Conservation (phyloP, 2,797 vertebrate genomes). For the Mastacembelus armatus region DNA sequence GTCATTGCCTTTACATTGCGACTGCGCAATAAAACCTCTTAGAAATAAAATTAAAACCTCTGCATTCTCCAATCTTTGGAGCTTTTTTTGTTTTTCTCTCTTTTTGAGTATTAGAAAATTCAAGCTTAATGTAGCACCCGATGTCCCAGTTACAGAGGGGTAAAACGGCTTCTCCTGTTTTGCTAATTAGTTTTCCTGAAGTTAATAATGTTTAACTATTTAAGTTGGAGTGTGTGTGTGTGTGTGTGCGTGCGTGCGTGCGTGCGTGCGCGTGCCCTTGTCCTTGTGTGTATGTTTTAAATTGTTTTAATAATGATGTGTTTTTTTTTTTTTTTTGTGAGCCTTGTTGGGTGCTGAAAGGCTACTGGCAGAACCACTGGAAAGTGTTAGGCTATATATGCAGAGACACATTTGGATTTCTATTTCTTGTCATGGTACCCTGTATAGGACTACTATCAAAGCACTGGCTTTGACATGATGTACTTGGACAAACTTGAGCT, state of each 20-base stretch:
- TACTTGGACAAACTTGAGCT: conserved; percentile 36
- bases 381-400: conserved; percentile 65
- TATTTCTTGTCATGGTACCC: conserved; percentile 58
- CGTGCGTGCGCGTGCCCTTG: no score
- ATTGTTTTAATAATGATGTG: conserved; percentile 60
- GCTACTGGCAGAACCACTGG: conserved; percentile 70
- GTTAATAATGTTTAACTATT: conserved; percentile 22
- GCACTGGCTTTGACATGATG: conserved; percentile 35
- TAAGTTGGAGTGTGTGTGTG: conserved; percentile 15
- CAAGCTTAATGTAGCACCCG: conserved; percentile 52
- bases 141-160: conserved; percentile 1
- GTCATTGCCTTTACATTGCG: conserved; percentile 22
- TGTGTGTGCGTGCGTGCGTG: no score
- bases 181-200: conserved; percentile 20
- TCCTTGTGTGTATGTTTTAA: conserved; percentile 66
- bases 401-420: conserved; percentile 62
- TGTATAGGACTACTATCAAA: conserved; percentile 43
- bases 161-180: conserved; percentile 15
- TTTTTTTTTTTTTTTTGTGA: conserved; percentile 57
- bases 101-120: conserved; percentile 19
- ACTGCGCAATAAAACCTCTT: conserved; percentile 5
- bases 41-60: neutral
- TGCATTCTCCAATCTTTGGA: neutral
- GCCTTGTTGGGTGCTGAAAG: conserved; percentile 50
- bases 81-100: neutral